These are phyloP conservation scores for Passer domesticus DNA, from an alignment of 2,113 vertebrate species.

Conservation along the genomic window DNA sequence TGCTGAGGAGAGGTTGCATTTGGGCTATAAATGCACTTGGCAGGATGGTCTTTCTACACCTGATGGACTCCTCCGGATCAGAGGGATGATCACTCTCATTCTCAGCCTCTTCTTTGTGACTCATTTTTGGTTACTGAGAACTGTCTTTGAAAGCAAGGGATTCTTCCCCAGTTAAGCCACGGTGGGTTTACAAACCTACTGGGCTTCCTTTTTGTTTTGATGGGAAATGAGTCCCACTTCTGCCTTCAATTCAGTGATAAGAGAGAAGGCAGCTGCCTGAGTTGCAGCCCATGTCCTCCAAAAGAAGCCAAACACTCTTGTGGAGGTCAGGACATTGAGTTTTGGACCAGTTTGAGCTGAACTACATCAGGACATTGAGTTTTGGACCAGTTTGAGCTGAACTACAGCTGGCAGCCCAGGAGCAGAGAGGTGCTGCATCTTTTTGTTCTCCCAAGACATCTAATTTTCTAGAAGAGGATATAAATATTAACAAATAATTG, in stretches of 20 bases:
- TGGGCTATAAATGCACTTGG: neutral
- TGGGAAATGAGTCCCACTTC: neutral
- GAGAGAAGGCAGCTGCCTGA: neutral
- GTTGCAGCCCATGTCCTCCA: neutral
- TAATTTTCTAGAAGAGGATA: neutral
- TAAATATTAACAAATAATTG: conserved; percentile 15
- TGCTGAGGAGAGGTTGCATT: neutral
- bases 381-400: neutral
- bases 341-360: neutral
- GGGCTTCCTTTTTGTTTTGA: neutral
- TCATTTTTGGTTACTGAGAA: neutral
- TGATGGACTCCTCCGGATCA: neutral
- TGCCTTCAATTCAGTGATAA: neutral
- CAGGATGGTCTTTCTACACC: neutral
- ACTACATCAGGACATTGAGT: neutral
- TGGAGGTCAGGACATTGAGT: neutral
- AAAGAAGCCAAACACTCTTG: neutral
- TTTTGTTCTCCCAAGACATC: neutral
- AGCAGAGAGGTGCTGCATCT: neutral
- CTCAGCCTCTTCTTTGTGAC: neutral
- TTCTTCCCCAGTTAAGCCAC: neutral
- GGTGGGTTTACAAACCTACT: neutral
- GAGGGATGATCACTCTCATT: neutral
- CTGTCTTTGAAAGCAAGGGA: neutral
- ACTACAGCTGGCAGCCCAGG: neutral